Conservation (phyloP, 1,140 invertebrate genomes). For the Drosophila pruinosa region DNA sequence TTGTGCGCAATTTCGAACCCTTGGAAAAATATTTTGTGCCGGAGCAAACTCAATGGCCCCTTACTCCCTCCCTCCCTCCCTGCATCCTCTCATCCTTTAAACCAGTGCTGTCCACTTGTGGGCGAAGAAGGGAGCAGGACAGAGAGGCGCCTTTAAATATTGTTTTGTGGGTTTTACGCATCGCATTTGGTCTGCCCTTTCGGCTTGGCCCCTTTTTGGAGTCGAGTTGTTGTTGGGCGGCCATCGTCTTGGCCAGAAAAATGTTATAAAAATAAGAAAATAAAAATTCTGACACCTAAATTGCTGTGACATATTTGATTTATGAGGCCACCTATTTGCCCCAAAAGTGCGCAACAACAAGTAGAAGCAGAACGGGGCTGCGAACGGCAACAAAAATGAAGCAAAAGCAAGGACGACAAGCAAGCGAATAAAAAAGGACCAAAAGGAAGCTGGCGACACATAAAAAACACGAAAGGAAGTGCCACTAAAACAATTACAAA, state of each 20-base stretch:
- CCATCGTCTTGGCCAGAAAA: slow-evolving; percentile 34
- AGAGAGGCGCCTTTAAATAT: slow-evolving; percentile 42
- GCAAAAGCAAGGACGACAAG: slow-evolving; percentile 31
- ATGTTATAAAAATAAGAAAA: slow-evolving; percentile 71
- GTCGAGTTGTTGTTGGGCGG: not conserved
- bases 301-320: slow-evolving; percentile 82
- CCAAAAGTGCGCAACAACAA: slow-evolving; percentile 62
- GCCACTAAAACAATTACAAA: slow-evolving; percentile 81
- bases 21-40: slow-evolving; percentile 56
- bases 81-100: not conserved
- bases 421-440: slow-evolving; percentile 27
- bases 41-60: not conserved
- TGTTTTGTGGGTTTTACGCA: slow-evolving; percentile 74
- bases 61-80: not conserved
- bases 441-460: slow-evolving; percentile 49
- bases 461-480: slow-evolving; percentile 80
- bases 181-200: slow-evolving; percentile 35
- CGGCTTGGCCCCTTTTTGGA: slow-evolving; percentile 30
- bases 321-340: slow-evolving; percentile 80
- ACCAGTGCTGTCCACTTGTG: slow-evolving; percentile 39
- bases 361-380: slow-evolving; percentile 43
- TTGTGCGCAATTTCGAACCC: slow-evolving; percentile 49
- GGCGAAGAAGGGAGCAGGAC: not conserved
- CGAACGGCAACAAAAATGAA: slow-evolving; percentile 32
- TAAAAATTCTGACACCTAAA: slow-evolving; percentile 81